Evolutionary conservation across 2,797 vertebrate species (phyloP).

Genomic region (Molossus alvarezi): DNA sequence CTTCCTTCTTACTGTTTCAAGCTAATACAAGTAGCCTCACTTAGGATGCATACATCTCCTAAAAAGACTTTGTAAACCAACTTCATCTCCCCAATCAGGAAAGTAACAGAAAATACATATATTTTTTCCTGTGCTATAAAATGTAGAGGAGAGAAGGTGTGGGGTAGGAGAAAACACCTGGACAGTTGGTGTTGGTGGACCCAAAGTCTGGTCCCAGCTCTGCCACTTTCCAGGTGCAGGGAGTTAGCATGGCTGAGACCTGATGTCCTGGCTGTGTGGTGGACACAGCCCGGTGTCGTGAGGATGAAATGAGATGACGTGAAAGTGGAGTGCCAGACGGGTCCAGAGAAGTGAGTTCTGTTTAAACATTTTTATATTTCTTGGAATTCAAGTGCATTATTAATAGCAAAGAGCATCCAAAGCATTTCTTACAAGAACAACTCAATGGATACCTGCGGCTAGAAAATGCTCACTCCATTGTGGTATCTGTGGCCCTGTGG

Average conservation of each 20-base stretch:
- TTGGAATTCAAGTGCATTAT: slow-evolving; percentile 45
- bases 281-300: not conserved
- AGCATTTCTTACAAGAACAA: not conserved
- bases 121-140: not conserved
- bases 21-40: not conserved
- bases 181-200: not conserved
- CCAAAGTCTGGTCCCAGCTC: not conserved
- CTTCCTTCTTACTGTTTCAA: slow-evolving; percentile 22
- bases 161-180: not conserved
- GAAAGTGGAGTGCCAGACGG: not conserved
- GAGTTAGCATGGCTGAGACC: not conserved
- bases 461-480: not conserved
- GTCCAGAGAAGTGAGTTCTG: not conserved
- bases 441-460: not conserved
- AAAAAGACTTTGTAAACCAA: slow-evolving; percentile 46
- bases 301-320: not conserved
- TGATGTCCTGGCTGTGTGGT: not conserved
- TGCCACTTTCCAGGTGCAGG: not conserved
- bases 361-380: not conserved
- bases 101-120: slow-evolving; percentile 30
- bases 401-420: not conserved
- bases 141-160: not conserved
- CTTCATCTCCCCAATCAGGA: not conserved
- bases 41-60: slow-evolving; percentile 58
- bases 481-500: not conserved